Percentiles rank a stretch among this genome's conserved stretches.
Conservation (phyloP, 2,888 invertebrate genomes). For the Euphydryas editha region DNA sequence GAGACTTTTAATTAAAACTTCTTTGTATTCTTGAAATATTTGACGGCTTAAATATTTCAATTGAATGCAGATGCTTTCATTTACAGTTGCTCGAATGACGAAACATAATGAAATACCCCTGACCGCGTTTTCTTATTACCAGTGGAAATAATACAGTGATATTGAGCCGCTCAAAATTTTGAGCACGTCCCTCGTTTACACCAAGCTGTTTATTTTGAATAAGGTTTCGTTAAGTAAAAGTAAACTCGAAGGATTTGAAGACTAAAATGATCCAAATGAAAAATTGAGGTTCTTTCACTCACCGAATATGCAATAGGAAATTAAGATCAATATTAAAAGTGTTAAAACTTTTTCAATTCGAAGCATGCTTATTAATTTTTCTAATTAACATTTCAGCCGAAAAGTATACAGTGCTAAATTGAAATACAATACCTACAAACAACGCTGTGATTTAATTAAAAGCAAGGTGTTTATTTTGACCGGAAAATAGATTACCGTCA, state of each 20-base stretch:
- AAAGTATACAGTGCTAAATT: constrained; percentile 1
- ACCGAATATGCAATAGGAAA: constrained; percentile 12
- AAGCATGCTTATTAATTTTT: background rate
- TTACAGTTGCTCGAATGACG: constrained; percentile 29
- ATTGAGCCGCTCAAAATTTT: constrained; percentile 67
- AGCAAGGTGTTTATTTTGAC: constrained; percentile 45
- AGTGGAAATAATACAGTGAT: constrained; percentile 67
- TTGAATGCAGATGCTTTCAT: constrained; percentile 20
- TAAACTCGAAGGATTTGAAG: constrained; percentile 65
- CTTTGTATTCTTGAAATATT: constrained; percentile 15
- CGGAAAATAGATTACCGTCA: constrained; percentile 45
- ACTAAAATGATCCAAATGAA: constrained; percentile 69
- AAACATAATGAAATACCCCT: constrained; percentile 41
- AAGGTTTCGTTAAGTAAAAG: constrained; percentile 79
- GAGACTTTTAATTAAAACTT: constrained; percentile 28
- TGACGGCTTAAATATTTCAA: constrained; percentile 21
- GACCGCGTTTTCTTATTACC: constrained; percentile 60
- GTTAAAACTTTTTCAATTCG: background rate
- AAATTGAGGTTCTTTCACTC: constrained; percentile 67
- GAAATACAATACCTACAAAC: constrained; percentile 29
- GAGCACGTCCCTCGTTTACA: constrained; percentile 76
- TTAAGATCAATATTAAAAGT: background rate
- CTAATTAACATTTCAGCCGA: background rate
- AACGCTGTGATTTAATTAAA: constrained; percentile 47
- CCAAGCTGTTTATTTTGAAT: constrained; percentile 80